Conservation (phyloP, 1,140 invertebrate species). For the Bombus polaris region DNA sequence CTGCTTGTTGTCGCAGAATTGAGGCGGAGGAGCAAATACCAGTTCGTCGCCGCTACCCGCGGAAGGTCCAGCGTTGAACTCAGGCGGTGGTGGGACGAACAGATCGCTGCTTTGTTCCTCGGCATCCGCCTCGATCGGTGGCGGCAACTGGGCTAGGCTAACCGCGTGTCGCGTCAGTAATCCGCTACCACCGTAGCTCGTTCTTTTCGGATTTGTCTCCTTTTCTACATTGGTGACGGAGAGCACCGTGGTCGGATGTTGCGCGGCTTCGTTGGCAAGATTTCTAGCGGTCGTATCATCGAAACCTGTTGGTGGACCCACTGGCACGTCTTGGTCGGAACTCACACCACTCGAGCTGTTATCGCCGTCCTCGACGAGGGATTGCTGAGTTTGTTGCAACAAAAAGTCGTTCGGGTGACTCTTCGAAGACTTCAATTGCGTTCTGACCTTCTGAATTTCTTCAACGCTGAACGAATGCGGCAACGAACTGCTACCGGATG, state of each 20-base stretch:
- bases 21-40: slow-evolving; percentile 87
- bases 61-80: slow-evolving; percentile 85
- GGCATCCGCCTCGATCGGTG: slow-evolving; percentile 89
- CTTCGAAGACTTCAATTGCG: slow-evolving; percentile 91
- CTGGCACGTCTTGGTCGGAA: slow-evolving; percentile 90
- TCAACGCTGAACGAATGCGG: slow-evolving; percentile 93
- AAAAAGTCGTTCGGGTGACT: slow-evolving; percentile 92
- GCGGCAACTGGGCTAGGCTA: slow-evolving; percentile 90
- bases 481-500: slow-evolving; percentile 88
- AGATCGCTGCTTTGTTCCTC: slow-evolving; percentile 86
- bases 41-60: slow-evolving; percentile 81
- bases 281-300: slow-evolving; percentile 79
- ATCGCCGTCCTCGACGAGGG: slow-evolving; percentile 89
- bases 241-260: slow-evolving; percentile 73
- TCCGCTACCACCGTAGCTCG: slow-evolving; percentile 79
- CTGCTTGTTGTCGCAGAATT: slow-evolving; percentile 86
- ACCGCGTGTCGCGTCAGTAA: slow-evolving; percentile 87
- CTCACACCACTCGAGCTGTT: slow-evolving; percentile 94
- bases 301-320: slow-evolving; percentile 79
- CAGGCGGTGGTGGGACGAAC: slow-evolving; percentile 90
- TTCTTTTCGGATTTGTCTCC: slow-evolving; percentile 72
- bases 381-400: slow-evolving; percentile 83
- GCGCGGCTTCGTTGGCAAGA: slow-evolving; percentile 75
- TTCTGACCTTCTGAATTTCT: slow-evolving; percentile 93
- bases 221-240: slow-evolving; percentile 75